Evolutionary conservation across 2,113 vertebrate species (phyloP), one percentile per base, ranked within the genome.

Genomic region (Burhinus oedicnemus): DNA sequence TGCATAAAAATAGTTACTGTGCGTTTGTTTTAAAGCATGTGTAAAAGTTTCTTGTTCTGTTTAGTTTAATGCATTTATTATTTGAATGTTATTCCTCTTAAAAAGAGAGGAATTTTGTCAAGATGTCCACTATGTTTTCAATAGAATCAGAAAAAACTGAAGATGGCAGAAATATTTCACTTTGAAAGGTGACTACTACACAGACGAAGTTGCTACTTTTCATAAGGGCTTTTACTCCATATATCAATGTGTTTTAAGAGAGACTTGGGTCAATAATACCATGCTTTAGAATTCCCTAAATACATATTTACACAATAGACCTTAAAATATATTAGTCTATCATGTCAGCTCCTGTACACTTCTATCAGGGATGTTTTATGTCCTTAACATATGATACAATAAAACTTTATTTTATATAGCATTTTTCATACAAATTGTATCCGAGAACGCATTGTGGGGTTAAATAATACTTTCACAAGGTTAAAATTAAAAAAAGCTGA

Each of bases 281-380:
- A 70, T 94, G 96, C 98, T 96, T 97, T 97, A 97, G 97, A 98
- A 98, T 98, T 98, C 98, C 98, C 97, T 98, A 97, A 98, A 97
- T 97, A 96, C 97, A 97, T 97, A 97, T 98, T 97, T 97, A 94
- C 95, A 97, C 96, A 97, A 96, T 97, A 97, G 97, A 97, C 95
- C 95, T 98, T 97, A 98, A 98, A 98, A 98, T 98, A 98, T 94
- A 97, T 95, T 94, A 83, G 95, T 95, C 96, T 95, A 75, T 97
- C 97, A 89, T 96, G 97, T 96, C 96, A 97, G 65, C 90, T 89
- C 91, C 68, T 80, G 71, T 95, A 96, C 69, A 90, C 75, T 97
- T 97, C 94, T 94, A 42, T 96, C 93, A 57, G 80, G 92, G 84
- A 86, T 92, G 75, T 92, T 98, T 98, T 98, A 95, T 97, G 97